Conservation (phyloP, 2,797 vertebrate species). For the Emydoidea blandingii region DNA sequence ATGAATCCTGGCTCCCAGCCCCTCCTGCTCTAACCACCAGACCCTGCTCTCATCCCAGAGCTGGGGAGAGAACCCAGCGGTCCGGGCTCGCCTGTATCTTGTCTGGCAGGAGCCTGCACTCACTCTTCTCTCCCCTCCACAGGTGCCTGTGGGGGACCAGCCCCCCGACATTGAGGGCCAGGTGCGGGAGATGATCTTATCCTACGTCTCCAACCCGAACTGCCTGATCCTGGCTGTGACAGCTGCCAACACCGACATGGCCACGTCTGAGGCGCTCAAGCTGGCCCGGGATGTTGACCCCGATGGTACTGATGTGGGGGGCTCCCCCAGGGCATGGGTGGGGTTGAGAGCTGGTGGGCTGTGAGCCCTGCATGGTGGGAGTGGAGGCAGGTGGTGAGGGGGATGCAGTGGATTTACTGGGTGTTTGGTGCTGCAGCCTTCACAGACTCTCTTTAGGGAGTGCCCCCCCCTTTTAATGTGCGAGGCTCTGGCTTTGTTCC, state of each 20-base stretch:
- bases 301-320: slow-evolving; percentile 78
- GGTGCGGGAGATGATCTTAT: slow-evolving; percentile 87
- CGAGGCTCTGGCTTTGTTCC: no score
- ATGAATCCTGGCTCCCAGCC: background rate
- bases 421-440: no score
- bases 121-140: background rate
- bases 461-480: no score
- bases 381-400: background rate
- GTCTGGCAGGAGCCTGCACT: no score
- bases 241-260: slow-evolving; percentile 89
- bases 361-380: no score
- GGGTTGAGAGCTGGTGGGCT: no score
- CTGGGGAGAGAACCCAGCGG: background rate
- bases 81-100: no score
- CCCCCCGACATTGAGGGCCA: slow-evolving; percentile 87
- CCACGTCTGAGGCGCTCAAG: slow-evolving; percentile 88
- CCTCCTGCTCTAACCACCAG: no score
- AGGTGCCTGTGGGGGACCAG: slow-evolving; percentile 90
- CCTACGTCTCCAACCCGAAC: slow-evolving; percentile 88
- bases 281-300: slow-evolving; percentile 87
- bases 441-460: no score
- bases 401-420: no score
- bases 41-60: background rate
- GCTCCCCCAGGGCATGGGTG: no score
- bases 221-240: slow-evolving; percentile 87